Evolutionary conservation across 2,888 invertebrate genomes (phyloP).

Genomic region (Drosophila pseudotakahashii): DNA sequence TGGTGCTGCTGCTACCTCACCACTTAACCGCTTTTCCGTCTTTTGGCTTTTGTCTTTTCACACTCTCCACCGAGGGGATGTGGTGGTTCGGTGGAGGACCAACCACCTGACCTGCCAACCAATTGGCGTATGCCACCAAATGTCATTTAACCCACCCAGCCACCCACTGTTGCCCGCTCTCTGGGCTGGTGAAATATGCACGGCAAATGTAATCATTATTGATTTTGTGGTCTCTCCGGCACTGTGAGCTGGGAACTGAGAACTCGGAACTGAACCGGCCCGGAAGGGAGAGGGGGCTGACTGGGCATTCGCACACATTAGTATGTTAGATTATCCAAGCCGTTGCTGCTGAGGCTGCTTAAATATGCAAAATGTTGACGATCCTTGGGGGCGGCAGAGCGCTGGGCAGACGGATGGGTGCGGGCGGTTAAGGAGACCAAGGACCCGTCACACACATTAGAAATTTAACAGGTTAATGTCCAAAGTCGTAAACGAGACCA

Average conservation of each 20-base stretch:
- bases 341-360: constrained; percentile 68
- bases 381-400: constrained; percentile 54
- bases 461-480: constrained; percentile 80
- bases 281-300: background rate
- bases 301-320: constrained; percentile 67
- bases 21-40: constrained; percentile 82
- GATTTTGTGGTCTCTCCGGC: constrained; percentile 68
- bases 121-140: constrained; percentile 56
- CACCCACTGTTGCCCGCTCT: background rate
- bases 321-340: constrained; percentile 73
- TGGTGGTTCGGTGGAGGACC: background rate
- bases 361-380: constrained; percentile 76
- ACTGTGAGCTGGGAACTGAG: background rate
- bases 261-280: background rate
- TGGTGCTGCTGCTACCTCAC: constrained; percentile 53
- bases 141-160: constrained; percentile 64
- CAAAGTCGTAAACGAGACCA: constrained; percentile 81
- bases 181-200: constrained; percentile 73
- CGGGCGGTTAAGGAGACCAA: constrained; percentile 44
- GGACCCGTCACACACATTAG: constrained; percentile 70
- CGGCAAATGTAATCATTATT: constrained; percentile 79
- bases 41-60: constrained; percentile 75
- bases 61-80: constrained; percentile 47
- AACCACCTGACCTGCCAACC: constrained; percentile 42
- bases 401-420: constrained; percentile 1